A percentile compares a stretch with the other conserved stretches of the same genome.
Evolutionary conservation across 1,140 invertebrate species (phyloP).

Genomic region (Artemia franciscana): DNA sequence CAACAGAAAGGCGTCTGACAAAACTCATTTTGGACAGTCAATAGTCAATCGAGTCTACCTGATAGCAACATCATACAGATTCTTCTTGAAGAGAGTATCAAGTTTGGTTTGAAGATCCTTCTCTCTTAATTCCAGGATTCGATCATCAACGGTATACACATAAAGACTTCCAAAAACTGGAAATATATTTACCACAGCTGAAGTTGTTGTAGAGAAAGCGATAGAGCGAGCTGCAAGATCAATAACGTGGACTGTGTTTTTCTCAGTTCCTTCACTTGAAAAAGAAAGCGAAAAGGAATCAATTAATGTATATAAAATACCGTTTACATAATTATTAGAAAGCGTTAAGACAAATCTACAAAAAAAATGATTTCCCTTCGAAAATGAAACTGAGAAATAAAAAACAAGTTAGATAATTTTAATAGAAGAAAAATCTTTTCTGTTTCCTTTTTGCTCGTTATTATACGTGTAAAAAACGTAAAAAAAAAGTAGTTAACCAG

Average conservation of each 20-base stretch:
- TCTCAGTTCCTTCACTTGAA: conserved; percentile 14
- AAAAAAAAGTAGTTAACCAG: too few species aligned
- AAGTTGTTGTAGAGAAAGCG: conserved; percentile 51
- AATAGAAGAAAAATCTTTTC: too few species aligned
- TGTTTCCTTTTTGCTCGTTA: too few species aligned
- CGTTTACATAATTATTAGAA: too few species aligned
- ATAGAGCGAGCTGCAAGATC: conserved; percentile 83
- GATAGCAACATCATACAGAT: conserved; percentile 75
- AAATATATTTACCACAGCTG: conserved; percentile 48
- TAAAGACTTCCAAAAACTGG: conserved; percentile 78
- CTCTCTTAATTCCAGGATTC: conserved; percentile 55
- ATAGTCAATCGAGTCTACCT: conserved; percentile 26
- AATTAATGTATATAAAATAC: too few species aligned
- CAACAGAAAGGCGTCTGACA: too few species aligned
- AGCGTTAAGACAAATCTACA: too few species aligned
- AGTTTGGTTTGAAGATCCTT: conserved; percentile 80
- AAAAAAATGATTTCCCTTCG: too few species aligned
- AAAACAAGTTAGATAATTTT: too few species aligned
- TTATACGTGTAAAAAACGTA: too few species aligned
- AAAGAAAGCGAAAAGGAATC: background rate
- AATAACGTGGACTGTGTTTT: conserved; percentile 46
- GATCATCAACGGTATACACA: conserved; percentile 44
- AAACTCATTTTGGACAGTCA: too few species aligned
- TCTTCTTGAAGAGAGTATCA: conserved; percentile 72
- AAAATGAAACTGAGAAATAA: too few species aligned